Conservation (phyloP, 2,113 vertebrate species). For the Tachycineta bicolor region DNA sequence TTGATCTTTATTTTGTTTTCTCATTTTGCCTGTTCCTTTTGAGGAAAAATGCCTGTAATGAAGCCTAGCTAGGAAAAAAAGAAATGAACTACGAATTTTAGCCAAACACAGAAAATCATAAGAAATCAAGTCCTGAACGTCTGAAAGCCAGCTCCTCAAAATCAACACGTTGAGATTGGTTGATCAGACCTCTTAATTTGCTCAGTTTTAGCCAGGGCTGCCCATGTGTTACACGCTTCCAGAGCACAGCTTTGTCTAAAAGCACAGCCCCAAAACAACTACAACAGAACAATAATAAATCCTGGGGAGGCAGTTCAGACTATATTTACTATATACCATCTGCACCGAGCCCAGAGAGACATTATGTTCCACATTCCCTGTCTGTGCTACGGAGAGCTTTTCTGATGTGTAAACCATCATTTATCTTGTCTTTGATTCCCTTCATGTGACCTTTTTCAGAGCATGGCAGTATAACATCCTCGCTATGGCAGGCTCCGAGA, state of each 20-base stretch:
- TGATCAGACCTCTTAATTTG: not conserved
- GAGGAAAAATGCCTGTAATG: not conserved
- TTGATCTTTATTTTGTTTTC: not conserved
- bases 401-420: slow-evolving; percentile 64
- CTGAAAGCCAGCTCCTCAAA: not conserved
- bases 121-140: not conserved
- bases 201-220: not conserved
- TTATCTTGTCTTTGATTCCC: slow-evolving; percentile 67
- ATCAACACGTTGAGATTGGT: not conserved
- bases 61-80: not conserved
- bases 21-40: not conserved
- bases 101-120: not conserved
- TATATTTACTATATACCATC: slow-evolving; percentile 62
- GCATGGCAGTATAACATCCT: slow-evolving; percentile 58
- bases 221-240: not conserved
- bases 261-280: slow-evolving; percentile 21
- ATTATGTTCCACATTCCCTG: slow-evolving; percentile 35
- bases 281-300: not conserved
- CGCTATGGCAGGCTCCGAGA: not conserved
- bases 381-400: slow-evolving; percentile 25
- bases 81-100: not conserved
- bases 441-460: slow-evolving; percentile 65
- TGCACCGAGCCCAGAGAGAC: slow-evolving; percentile 44
- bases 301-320: slow-evolving; percentile 22
- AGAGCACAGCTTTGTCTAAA: slow-evolving; percentile 11